Base-by-base conservation (phyloP, 1,140 invertebrate species). In the Philotrypesis tridentata region DNA sequence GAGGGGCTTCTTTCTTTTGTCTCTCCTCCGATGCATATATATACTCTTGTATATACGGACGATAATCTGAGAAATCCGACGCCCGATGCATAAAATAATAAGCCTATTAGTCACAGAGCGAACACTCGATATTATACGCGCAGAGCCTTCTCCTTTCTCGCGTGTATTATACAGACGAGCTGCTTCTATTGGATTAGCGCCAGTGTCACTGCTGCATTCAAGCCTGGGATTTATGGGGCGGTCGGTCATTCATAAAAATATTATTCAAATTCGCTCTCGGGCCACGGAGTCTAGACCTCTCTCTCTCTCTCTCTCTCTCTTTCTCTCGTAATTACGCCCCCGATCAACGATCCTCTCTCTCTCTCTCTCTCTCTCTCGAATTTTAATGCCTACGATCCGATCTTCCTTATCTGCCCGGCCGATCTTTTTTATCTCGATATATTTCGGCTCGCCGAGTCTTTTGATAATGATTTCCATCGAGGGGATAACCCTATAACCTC, bases 211-310 rank as follows among this genome's bases (percentile, higher is more conserved):
- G 37, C 48, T 79, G 70, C 79, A 80, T 80, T 80, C 37, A 48
- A 23, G 37, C n/a, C 14, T 21, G 23, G 86, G 90, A 92, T 91
- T 92, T 91, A 92, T 92, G 88, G 85, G 84, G 84, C 87, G 88
- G 89, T 89, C 85, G 83, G 85, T 90, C 90, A 92, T 91, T 92
- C 90, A 91, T 91, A 90, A 92, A 90, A 92, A 90, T 91, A 91
- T 90, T 90, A 90, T 92, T 91, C 89, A 91, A 91, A 92, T 92
- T 92, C 89, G 89, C 84, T 81, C 71, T 82, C 79, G 80, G 82
- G 84, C 83, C 7, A 17, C 65, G 14, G 12, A 37, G 76, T 29
- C 43, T 55, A 55, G 21, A 23, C 31, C 29, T 11, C 17, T 74
- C 23, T 29, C 5, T 9, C 8, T 9, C 40, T 43, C 40, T 11